phyloP scores from a whole-genome alignment of 2,888 invertebrate species.

The Euplagia quadripunctaria region DNA sequence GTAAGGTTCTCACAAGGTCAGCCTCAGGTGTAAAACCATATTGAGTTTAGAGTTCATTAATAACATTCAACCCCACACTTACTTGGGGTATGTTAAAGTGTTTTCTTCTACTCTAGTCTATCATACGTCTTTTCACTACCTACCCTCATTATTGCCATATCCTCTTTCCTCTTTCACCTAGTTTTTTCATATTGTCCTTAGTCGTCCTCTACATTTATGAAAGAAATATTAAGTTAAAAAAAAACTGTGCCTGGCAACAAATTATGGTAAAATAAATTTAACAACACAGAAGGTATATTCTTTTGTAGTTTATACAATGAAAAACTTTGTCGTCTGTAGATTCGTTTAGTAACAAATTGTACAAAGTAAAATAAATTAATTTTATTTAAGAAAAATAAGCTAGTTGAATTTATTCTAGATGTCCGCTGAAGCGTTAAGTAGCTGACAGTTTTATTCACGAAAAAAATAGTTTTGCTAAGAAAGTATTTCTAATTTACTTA shows the following conservation, averaged over 20 bases:
- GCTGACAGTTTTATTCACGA: not conserved
- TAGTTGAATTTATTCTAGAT: not conserved
- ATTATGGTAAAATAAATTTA: not conserved
- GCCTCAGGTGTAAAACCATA: too few species aligned
- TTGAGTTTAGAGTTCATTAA: too few species aligned
- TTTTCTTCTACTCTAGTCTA: too few species aligned
- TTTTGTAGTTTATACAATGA: not conserved
- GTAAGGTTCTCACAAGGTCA: too few species aligned
- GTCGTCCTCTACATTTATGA: too few species aligned
- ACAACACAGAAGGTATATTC: not conserved
- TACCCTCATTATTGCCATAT: too few species aligned
- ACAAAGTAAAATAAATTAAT: not conserved
- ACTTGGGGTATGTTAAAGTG: too few species aligned
- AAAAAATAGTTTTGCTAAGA: not conserved
- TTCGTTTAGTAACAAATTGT: not conserved
- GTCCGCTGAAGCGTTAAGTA: not conserved
- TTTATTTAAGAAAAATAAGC: not conserved
- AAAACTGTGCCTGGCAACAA: not conserved
- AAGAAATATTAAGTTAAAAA: too few species aligned
- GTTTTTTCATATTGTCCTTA: too few species aligned
- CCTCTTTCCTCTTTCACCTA: too few species aligned
- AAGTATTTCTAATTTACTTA: constrained; percentile 4
- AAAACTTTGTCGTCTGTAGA: not conserved
- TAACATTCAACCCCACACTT: too few species aligned
- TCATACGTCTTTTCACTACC: too few species aligned